These are phyloP conservation scores for Amblyjoppa fuscipennis DNA, from an alignment of 2,888 invertebrate species.

Conservation along the genomic window DNA sequence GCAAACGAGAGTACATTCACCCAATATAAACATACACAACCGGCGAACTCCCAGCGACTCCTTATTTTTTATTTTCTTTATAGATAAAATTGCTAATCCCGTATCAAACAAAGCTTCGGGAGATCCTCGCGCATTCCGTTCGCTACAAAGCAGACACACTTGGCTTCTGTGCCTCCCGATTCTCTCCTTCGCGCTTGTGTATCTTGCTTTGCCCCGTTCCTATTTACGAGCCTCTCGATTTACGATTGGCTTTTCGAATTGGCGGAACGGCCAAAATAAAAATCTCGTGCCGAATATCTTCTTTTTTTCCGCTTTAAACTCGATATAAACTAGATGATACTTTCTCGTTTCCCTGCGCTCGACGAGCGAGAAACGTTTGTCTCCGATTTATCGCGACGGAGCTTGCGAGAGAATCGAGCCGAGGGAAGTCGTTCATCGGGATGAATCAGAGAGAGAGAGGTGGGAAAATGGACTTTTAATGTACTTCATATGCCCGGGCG, in stretches of 20 bases:
- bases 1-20: neutral
- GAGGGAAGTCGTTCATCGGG: conserved; percentile 51
- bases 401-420: conserved; percentile 26
- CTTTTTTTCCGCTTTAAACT: conserved; percentile 47
- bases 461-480: conserved; percentile 20
- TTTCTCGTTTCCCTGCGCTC: conserved; percentile 27
- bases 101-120: conserved; percentile 54
- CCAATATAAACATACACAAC: neutral
- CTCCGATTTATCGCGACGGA: conserved; percentile 53
- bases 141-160: neutral
- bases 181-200: neutral
- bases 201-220: neutral
- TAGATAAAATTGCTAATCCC: conserved; percentile 50
- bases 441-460: conserved; percentile 35
- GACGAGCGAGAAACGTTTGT: conserved; percentile 46
- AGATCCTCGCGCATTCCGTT: conserved; percentile 12
- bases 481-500: conserved; percentile 1
- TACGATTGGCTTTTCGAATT: conserved; percentile 54
- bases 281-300: conserved; percentile 13
- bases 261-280: neutral
- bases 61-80: conserved; percentile 7
- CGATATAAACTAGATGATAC: conserved; percentile 12
- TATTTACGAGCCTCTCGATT: conserved; percentile 41
- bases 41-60: neutral
- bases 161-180: neutral